A percentile compares a stretch with the other conserved stretches of the same genome.
Evolutionary conservation across 2,888 invertebrate species (phyloP).

Genomic region (Omphaloscelis lunosa): DNA sequence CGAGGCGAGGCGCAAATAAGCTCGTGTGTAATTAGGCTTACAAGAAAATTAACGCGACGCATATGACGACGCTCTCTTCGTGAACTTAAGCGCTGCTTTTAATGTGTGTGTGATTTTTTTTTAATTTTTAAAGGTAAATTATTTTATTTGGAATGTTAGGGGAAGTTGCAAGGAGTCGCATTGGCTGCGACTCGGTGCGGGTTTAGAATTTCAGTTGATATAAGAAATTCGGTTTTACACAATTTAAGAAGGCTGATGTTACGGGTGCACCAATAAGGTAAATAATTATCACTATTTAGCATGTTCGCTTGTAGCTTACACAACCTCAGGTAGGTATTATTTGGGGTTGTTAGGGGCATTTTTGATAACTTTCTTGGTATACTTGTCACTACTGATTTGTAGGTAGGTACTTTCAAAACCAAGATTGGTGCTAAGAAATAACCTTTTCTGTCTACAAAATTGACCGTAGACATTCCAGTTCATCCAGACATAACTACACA

Average conservation of each 20-base stretch:
- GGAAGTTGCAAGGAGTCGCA: background rate
- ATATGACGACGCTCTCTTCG: conserved; percentile 48
- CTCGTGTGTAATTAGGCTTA: conserved; percentile 86
- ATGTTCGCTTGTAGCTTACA: background rate
- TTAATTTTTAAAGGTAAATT: conserved; percentile 45
- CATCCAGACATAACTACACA: conserved; percentile 24
- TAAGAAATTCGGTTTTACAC: background rate
- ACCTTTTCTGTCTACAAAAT: background rate
- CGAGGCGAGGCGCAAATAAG: conserved; percentile 76
- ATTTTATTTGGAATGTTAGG: conserved; percentile 41
- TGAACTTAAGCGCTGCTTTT: conserved; percentile 47
- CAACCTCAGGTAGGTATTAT: background rate
- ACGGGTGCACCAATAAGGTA: background rate
- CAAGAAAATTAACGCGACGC: conserved; percentile 80
- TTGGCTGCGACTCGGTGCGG: background rate
- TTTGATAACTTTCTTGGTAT: background rate
- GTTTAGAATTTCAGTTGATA: background rate
- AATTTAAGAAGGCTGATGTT: background rate
- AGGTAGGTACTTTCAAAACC: background rate
- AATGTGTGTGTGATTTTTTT: conserved; percentile 34
- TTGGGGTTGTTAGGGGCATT: background rate
- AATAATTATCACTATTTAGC: background rate
- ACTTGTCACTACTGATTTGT: background rate
- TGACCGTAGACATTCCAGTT: background rate
- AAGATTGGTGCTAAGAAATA: background rate